phyloP scores from a whole-genome alignment of 2,888 invertebrate genomes.

The Agriopis leucophaearia region DNA sequence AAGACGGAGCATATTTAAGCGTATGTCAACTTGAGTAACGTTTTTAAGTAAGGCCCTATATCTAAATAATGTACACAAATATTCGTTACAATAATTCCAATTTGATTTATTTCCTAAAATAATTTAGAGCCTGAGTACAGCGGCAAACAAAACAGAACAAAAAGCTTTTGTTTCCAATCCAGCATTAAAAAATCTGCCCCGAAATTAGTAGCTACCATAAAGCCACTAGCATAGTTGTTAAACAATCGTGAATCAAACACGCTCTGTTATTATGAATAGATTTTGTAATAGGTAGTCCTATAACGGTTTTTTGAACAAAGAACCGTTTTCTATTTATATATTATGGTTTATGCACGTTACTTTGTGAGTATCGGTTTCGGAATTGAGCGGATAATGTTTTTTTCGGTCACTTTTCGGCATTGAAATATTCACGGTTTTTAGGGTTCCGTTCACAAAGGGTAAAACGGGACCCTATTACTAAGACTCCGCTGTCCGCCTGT shows the following conservation, averaged over 20 bases:
- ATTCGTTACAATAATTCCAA: neutral
- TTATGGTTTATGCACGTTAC: constrained; percentile 52
- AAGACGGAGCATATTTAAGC: too few relatives aligned
- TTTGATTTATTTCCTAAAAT: neutral
- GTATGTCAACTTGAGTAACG: too few relatives aligned
- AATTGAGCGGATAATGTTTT: neutral
- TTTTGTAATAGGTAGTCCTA: constrained; percentile 49
- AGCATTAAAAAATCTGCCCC: constrained; percentile 43
- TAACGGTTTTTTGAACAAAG: constrained; percentile 74
- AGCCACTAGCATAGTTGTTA: constrained; percentile 45
- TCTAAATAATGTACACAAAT: too few relatives aligned
- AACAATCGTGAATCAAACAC: constrained; percentile 39
- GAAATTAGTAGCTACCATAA: constrained; percentile 36
- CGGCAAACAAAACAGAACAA: constrained; percentile 37
- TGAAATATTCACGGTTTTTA: too few relatives aligned
- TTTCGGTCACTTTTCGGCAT: too few relatives aligned
- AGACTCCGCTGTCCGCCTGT: too few relatives aligned
- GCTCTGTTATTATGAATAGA: constrained; percentile 41
- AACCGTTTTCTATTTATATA: constrained; percentile 75
- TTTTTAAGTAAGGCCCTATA: too few relatives aligned
- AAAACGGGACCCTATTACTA: too few relatives aligned
- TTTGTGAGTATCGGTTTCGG: neutral
- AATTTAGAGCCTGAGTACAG: neutral
- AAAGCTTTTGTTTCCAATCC: constrained; percentile 37
- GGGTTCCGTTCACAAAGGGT: too few relatives aligned